These are phyloP conservation scores for Xylocopa sonorina DNA, from an alignment of 1,140 invertebrate genomes.

Conservation along the genomic window DNA sequence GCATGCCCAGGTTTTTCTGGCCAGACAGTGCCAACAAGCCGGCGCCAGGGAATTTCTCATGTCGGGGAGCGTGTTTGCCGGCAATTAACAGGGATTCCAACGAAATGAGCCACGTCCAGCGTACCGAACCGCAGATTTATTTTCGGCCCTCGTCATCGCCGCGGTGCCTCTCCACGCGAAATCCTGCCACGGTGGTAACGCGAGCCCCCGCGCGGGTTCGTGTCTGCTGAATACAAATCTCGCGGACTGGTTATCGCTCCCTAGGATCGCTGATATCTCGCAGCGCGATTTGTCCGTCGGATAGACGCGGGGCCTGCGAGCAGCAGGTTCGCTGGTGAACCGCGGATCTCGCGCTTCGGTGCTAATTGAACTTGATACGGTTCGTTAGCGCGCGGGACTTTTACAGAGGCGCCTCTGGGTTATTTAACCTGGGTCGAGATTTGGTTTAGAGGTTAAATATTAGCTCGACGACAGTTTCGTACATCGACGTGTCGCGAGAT, in stretches of 20 bases:
- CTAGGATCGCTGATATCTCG: too few relatives aligned
- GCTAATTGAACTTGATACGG: neutral
- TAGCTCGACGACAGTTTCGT: neutral
- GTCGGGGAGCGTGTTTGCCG: conserved; percentile 51
- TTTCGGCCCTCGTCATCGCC: conserved; percentile 16
- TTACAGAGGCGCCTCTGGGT: neutral
- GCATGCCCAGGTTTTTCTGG: conserved; percentile 44
- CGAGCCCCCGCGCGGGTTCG: neutral
- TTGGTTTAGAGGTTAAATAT: neutral
- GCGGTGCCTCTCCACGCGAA: neutral
- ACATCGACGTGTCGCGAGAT: neutral
- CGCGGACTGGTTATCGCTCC: neutral
- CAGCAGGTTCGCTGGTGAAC: too few relatives aligned
- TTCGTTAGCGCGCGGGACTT: neutral
- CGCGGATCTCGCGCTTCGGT: neutral
- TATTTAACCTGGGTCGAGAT: neutral
- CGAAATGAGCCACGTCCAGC: conserved; percentile 50
- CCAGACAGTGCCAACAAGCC: conserved; percentile 49
- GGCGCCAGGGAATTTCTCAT: conserved; percentile 65
- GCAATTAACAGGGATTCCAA: conserved; percentile 64
- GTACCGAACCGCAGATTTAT: conserved; percentile 42
- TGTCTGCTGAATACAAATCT: neutral
- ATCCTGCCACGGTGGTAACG: neutral
- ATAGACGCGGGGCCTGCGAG: neutral
- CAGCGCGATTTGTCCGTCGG: neutral